Conservation (phyloP, 2,888 invertebrate species). For the Tortricodes alternella region DNA sequence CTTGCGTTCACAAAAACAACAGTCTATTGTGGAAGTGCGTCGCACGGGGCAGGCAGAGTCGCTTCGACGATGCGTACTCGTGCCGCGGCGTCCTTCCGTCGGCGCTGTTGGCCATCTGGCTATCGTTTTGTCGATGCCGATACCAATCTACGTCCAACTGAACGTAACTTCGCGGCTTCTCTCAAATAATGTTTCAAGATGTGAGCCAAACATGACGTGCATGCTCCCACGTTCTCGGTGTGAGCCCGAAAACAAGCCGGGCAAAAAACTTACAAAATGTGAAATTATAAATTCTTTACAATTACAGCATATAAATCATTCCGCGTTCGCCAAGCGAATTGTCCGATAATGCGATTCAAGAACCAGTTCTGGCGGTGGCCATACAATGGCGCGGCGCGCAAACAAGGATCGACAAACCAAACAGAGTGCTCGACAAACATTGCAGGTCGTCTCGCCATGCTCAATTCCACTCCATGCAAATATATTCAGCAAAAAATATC, state of each 20-base stretch:
- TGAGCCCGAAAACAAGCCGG: not conserved
- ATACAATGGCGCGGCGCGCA: conserved; percentile 60
- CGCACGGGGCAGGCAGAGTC: conserved; percentile 40
- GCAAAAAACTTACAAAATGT: not conserved
- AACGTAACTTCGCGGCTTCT: not conserved
- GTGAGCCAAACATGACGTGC: too few relatives aligned
- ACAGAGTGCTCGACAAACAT: conserved; percentile 57
- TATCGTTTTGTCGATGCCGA: conserved; percentile 13
- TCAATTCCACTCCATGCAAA: conserved; percentile 53
- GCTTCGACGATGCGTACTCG: conserved; percentile 28
- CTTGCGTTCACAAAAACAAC: conserved; percentile 59
- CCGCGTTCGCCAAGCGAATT: conserved; percentile 26
- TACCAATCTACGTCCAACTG: conserved; percentile 2
- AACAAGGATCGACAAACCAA: conserved; percentile 62
- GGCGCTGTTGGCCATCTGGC: conserved; percentile 14
- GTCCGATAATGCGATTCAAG: conserved; percentile 32
- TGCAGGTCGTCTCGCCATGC: conserved; percentile 48
- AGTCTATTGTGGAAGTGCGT: conserved; percentile 66
- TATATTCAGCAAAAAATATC: conserved; percentile 49
- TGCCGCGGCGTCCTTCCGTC: conserved; percentile 19
- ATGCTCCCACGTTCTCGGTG: too few relatives aligned
- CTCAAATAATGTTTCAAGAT: not conserved
- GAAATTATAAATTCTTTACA: not conserved
- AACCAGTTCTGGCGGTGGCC: conserved; percentile 38
- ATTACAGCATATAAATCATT: conserved; percentile 17